phyloP scores from a whole-genome alignment of 1,140 invertebrate genomes.

The Achroia grisella region DNA sequence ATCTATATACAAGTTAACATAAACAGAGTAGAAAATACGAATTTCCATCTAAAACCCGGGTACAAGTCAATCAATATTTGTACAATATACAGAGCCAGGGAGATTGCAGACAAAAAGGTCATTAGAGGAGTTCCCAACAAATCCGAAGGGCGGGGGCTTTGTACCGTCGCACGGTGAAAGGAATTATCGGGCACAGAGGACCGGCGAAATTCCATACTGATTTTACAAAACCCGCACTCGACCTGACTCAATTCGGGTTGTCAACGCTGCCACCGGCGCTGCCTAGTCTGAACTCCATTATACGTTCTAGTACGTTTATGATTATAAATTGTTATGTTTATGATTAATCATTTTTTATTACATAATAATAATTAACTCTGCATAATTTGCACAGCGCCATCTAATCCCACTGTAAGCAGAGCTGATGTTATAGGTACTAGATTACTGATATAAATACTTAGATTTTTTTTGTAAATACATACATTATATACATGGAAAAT shows the following conservation, averaged over 20 bases:
- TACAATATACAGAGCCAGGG: conserved; percentile 20
- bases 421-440: no score
- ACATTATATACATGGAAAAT: no score
- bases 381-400: no score
- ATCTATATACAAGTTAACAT: no score
- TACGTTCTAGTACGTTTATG: no score
- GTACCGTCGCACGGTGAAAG: conserved; percentile 29
- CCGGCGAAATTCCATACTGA: conserved; percentile 31
- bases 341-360: no score
- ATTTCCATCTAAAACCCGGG: not conserved
- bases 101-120: conserved; percentile 43
- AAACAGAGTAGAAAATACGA: conserved; percentile 10
- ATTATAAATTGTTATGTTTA: no score
- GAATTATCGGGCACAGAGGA: conserved; percentile 33
- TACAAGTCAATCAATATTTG: conserved; percentile 37
- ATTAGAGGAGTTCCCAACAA: conserved; percentile 40
- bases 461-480: no score
- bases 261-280: not conserved
- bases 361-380: no score
- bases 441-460: no score
- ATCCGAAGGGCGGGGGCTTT: conserved; percentile 34
- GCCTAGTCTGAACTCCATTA: conserved; percentile 7
- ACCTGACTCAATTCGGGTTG: conserved; percentile 8
- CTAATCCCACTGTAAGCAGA: no score
- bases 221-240: conserved; percentile 2